Evolutionary conservation across 2,113 vertebrate species (phyloP), one percentile per base, ranked within the genome.

Genomic region (Ochotona princeps): DNA sequence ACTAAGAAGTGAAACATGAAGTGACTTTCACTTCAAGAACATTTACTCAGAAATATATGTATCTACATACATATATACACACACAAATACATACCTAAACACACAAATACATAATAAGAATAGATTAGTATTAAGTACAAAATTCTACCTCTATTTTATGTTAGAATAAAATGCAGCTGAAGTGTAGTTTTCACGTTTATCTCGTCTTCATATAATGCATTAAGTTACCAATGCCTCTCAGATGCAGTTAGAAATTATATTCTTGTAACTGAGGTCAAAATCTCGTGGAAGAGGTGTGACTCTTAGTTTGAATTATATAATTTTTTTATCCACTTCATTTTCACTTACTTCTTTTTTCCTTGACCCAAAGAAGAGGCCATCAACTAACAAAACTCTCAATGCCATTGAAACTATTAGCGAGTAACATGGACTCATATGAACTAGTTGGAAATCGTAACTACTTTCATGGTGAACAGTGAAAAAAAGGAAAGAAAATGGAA

Each of bases 401-500:
- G 17, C 51, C 75, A 66, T 32, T 80, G 91, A 95, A 94, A 61
- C 47, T 66, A 38, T 38, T 6, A 28, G 30, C 5, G 26, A 90
- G 90, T 92, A 90, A 92, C 23, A 66, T 32, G 83, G 85, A 91
- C 32, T 57, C 51, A 94, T 81, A 95, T 95, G 82, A 91, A 26
- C 91, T 84, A 89, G 93, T 35, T 26, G 70, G 51, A 76, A 65
- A 30, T 26, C 0, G 5, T 93, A 92, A 83, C 86, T 96, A 87
- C 95, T 95, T 97, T 83, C 94, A 61, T 6, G 79, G 11, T 38
- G 80, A 25, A 32, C 79, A 94, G 84, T 91, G 96, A 97, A 97
- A 97, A 95, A n/a, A 78, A 74, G 0, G 90, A 97, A 97, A 97
- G 95, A 66, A n/a, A 78, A 74, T 1, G 90, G 80, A 95, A 91